A percentile compares a stretch with the other conserved stretches of the same genome.
Evolutionary conservation across 2,888 invertebrate genomes (phyloP).

Genomic region (Eurytoma californica): DNA sequence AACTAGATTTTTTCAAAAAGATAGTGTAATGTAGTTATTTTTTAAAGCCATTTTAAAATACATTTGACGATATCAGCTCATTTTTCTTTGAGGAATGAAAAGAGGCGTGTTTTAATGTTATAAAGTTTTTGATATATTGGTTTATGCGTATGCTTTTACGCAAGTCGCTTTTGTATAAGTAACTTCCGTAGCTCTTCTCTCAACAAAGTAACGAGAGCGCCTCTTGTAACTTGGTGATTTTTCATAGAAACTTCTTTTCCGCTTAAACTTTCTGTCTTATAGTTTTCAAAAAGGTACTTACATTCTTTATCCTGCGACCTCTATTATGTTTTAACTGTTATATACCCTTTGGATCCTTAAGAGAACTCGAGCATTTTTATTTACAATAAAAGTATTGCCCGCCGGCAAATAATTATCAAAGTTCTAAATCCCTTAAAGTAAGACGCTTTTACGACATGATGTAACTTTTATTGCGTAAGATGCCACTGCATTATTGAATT

Average conservation of each 20-base stretch:
- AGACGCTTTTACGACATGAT: no score
- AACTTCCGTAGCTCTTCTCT: neutral
- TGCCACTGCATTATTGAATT: no score
- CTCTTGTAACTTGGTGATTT: constrained; percentile 10
- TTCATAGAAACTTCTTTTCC: constrained; percentile 11
- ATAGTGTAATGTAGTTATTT: no score
- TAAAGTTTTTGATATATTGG: constrained; percentile 3
- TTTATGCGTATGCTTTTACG: neutral
- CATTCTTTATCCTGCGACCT: neutral
- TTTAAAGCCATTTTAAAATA: neutral
- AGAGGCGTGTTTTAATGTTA: neutral
- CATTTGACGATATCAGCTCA: neutral
- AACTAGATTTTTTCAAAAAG: no score
- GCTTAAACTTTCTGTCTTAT: neutral
- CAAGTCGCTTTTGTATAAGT: constrained; percentile 1
- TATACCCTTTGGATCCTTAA: neutral
- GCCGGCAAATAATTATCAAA: no score
- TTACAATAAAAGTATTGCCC: neutral
- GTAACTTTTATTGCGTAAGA: no score
- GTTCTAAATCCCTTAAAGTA: no score
- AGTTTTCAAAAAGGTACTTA: neutral
- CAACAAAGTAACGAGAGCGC: constrained; percentile 3
- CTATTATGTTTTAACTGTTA: neutral
- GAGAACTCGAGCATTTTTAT: neutral
- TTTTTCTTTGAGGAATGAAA: neutral